Conservation (phyloP, 2,113 vertebrate species). For the Gnathonemus longibarbis region DNA sequence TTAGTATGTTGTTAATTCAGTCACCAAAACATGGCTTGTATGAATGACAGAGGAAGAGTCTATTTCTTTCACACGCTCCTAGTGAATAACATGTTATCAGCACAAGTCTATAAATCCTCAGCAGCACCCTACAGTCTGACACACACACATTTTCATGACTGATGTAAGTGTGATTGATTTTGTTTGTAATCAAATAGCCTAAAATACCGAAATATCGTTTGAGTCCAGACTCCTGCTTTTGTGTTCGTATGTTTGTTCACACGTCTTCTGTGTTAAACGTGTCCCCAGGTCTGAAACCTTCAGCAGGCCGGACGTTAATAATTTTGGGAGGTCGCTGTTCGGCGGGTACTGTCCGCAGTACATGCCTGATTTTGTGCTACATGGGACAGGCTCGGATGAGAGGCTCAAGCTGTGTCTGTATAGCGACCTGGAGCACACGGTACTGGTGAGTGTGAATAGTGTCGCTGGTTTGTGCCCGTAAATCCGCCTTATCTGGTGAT, state of each 20-base stretch:
- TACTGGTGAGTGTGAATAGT: slow-evolving; percentile 57
- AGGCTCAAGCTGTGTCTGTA: slow-evolving; percentile 67
- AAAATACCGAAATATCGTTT: not conserved
- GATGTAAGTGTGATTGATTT: not conserved
- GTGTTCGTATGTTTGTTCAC: not conserved
- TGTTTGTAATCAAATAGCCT: not conserved
- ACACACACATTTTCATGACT: not conserved
- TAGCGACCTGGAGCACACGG: slow-evolving; percentile 67
- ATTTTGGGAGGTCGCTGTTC: slow-evolving; percentile 74
- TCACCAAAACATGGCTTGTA: not conserved
- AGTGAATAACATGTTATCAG: not conserved
- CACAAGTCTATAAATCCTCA: not conserved
- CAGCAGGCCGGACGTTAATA: slow-evolving; percentile 62
- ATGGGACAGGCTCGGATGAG: slow-evolving; percentile 68
- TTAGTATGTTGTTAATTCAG: not conserved
- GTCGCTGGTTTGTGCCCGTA: not conserved
- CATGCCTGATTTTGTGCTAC: slow-evolving; percentile 75
- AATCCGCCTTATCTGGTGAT: not conserved
- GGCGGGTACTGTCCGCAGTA: slow-evolving; percentile 77
- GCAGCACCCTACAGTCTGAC: not conserved
- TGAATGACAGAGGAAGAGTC: not conserved
- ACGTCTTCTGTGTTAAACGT: not conserved
- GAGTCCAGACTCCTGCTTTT: not conserved
- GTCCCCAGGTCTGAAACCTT: slow-evolving; percentile 59
- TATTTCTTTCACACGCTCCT: not conserved